These are phyloP conservation scores for Copidosoma floridanum DNA, from an alignment of 1,140 invertebrate genomes.

Conservation along the genomic window DNA sequence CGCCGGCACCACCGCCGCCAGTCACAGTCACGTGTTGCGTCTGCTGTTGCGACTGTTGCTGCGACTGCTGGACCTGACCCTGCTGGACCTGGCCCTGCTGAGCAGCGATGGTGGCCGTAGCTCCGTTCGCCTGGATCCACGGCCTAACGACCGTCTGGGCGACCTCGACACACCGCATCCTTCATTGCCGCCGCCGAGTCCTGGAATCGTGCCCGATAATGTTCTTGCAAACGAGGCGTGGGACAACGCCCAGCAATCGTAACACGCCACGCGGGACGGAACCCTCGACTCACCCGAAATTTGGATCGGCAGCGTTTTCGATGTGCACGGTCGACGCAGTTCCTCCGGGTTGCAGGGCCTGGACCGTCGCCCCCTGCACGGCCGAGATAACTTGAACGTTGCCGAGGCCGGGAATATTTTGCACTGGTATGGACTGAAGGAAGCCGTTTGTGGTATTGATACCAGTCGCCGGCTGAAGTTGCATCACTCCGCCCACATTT, in stretches of 20 bases:
- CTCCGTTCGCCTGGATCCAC: conserved; percentile 53
- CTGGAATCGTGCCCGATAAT: too few relatives aligned
- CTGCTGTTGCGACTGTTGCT: conserved; percentile 34
- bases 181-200: conserved; percentile 81
- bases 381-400: conserved; percentile 74
- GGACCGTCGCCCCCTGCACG: conserved; percentile 48
- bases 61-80: conserved; percentile 15
- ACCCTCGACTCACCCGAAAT: too few relatives aligned
- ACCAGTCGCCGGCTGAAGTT: conserved; percentile 45
- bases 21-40: conserved; percentile 48
- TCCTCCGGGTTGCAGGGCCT: conserved; percentile 43
- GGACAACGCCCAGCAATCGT: too few relatives aligned
- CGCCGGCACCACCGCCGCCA: conserved; percentile 33
- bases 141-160: too few relatives aligned
- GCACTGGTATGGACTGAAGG: conserved; percentile 64
- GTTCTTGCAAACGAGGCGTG: conserved; percentile 80
- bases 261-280: conserved; percentile 41
- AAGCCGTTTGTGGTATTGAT: conserved; percentile 49
- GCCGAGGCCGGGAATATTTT: conserved; percentile 73
- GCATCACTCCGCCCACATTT: conserved; percentile 50
- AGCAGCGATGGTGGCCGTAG: conserved; percentile 39
- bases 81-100: conserved; percentile 31
- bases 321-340: conserved; percentile 38
- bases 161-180: too few relatives aligned
- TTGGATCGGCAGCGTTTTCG: conserved; percentile 26